These are phyloP conservation scores for Ormyrus nitidulus DNA, from an alignment of 2,888 invertebrate species.

Conservation along the genomic window DNA sequence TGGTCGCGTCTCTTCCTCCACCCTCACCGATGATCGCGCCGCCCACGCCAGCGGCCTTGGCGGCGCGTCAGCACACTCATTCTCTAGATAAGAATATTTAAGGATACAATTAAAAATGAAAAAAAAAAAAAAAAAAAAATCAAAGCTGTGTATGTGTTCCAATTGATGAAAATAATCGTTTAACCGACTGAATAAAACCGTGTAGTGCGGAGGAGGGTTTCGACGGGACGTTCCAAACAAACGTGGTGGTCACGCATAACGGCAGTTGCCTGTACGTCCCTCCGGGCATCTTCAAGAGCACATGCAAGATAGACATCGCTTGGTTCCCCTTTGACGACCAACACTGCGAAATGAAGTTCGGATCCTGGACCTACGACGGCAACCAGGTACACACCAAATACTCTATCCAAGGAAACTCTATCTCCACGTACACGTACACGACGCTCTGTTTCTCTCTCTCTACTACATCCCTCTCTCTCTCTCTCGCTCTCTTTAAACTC, in stretches of 20 bases:
- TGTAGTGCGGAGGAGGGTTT: conserved; percentile 99
- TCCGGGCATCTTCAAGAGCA: conserved; percentile 99
- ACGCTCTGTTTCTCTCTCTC: conserved; percentile 58
- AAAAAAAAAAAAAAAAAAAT: conserved; percentile 31
- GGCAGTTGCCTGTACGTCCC: conserved; percentile 99
- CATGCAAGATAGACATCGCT: conserved; percentile 99
- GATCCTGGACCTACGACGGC: conserved; percentile 99
- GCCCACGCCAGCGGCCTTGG: not conserved
- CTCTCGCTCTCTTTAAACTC: conserved; percentile 56
- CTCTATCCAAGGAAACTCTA: conserved; percentile 56
- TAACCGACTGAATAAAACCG: conserved; percentile 48
- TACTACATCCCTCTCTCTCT: conserved; percentile 55
- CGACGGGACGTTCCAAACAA: conserved; percentile 99
- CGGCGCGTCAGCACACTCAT: not conserved
- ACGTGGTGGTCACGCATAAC: conserved; percentile 99
- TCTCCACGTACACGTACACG: conserved; percentile 65
- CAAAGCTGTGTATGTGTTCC: conserved; percentile 44
- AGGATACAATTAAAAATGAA: conserved; percentile 1
- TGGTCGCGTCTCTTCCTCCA: conserved; percentile 23
- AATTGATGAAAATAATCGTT: conserved; percentile 38
- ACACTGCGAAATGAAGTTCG: conserved; percentile 99
- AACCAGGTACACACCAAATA: conserved; percentile 84
- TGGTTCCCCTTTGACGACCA: conserved; percentile 99
- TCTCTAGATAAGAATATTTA: not conserved
- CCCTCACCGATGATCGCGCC: not conserved